Evolutionary conservation across 2,888 invertebrate species (phyloP).

Genomic region (Sceliomorpha sp.): DNA sequence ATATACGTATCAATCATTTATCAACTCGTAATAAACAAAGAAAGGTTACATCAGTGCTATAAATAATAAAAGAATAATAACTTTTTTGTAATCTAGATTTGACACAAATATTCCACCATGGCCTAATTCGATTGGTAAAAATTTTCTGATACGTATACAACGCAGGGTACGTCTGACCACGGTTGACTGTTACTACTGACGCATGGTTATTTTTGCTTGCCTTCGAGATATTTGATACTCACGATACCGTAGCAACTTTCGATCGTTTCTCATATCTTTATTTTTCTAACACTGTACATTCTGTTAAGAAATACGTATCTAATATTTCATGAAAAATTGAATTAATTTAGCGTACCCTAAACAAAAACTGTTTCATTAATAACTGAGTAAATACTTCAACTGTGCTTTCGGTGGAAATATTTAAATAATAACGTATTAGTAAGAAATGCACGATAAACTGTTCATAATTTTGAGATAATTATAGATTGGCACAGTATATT

Average conservation of each 20-base stretch:
- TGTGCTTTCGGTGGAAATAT: conserved; percentile 10
- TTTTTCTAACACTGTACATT: neutral
- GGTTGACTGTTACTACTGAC: conserved; percentile 6
- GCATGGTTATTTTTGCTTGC: neutral
- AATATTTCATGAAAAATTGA: no score
- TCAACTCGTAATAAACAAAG: neutral
- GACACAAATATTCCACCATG: no score
- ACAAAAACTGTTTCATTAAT: conserved; percentile 5
- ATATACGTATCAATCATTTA: no score
- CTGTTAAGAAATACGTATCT: no score
- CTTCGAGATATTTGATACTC: neutral
- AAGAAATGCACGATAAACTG: neutral
- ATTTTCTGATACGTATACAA: neutral
- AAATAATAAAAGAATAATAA: no score
- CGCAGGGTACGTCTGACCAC: conserved; percentile 7
- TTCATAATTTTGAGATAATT: no score
- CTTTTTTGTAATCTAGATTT: no score
- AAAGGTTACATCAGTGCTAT: no score
- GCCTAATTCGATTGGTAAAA: no score
- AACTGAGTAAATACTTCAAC: conserved; percentile 14
- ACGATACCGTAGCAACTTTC: neutral
- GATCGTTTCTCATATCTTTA: neutral
- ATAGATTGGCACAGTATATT: no score
- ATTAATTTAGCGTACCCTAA: neutral
- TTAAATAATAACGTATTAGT: conserved; percentile 1